Base-by-base conservation (phyloP, 1,140 invertebrate genomes). In the Drosophila pseudoobscura region DNA sequence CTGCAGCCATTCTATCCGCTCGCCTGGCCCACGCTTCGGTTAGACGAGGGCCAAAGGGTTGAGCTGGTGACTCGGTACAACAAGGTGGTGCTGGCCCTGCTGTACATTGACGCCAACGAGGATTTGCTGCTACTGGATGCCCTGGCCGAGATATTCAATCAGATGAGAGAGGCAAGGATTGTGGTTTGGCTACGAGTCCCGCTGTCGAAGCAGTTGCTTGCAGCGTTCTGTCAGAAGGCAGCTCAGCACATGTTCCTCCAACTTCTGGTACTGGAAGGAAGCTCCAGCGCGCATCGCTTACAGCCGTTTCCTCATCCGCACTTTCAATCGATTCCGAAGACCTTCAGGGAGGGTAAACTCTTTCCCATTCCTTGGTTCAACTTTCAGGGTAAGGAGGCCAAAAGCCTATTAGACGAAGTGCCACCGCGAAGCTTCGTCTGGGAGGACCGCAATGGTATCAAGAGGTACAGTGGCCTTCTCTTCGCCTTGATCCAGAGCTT, bases 81-180 rank as follows among this genome's bases (percentile, higher is more conserved):
- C 3, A 64, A 43, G 0, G 8, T 47, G 1, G 9, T 50, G 0
- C 7, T 85, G 9, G 74, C 70, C 0, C 3, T 85, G 11, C 20
- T 82, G n/a, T 78, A 58, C 9, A 17, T 66, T 8, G 35, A 60
- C 3, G 13, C 29, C 1, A 1, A 13, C 1, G 26, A 26, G n/a
- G 82, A 80, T 47, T 7, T n/a, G 5, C 7, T 20, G 0, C 1
- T 82, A 17, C 17, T 78, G 1, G 6, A 20, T 3, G 47, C 46
- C 9, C 22, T 85, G 52, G 64, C 82, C 2, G 20, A 11, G 0
- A 39, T 47, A 2, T 50, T 78, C 0, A 58, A 80, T 44, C 45
- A 72, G 2, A 69, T 85, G 45, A 53, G 74, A 3, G 55, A 68
- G n/a, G 49, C 29, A 0, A 47, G 80, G 9, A 71, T 87, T 17